Evolutionary conservation across 2,113 vertebrate species (phyloP).

Genomic region (Sminthopsis crassicaudata): DNA sequence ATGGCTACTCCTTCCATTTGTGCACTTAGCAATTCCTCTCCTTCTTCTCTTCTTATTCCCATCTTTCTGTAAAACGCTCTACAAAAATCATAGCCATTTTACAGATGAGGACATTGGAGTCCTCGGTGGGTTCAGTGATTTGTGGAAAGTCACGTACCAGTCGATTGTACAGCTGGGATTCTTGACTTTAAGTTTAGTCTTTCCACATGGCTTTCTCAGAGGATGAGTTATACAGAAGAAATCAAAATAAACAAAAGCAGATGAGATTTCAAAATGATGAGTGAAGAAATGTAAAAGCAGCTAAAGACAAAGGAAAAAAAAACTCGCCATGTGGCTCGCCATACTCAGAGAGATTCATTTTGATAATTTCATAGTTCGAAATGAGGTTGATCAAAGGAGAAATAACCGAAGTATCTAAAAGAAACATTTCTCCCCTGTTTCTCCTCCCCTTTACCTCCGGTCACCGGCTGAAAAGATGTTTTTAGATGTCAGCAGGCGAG

Average conservation of each 20-base stretch:
- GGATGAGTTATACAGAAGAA: neutral
- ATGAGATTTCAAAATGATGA: neutral
- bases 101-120: neutral
- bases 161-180: neutral
- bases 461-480: neutral
- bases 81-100: neutral
- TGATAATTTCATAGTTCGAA: neutral
- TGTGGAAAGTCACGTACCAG: neutral
- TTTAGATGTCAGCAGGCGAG: neutral
- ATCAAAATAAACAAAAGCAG: slow-evolving; percentile 2
- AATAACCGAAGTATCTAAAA: neutral
- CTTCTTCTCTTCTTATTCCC: neutral
- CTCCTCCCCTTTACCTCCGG: neutral
- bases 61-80: neutral
- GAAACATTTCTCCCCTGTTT: neutral
- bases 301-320: neutral
- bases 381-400: neutral
- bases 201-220: neutral
- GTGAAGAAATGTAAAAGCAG: neutral
- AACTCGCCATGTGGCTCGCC: neutral
- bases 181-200: neutral
- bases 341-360: slow-evolving; percentile 2
- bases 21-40: neutral
- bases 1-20: neutral
- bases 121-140: neutral